A percentile compares a stretch with the other conserved stretches of the same genome.
phyloP scores from a whole-genome alignment of 2,797 vertebrate species.

The Tympanoctomys barrerae region DNA sequence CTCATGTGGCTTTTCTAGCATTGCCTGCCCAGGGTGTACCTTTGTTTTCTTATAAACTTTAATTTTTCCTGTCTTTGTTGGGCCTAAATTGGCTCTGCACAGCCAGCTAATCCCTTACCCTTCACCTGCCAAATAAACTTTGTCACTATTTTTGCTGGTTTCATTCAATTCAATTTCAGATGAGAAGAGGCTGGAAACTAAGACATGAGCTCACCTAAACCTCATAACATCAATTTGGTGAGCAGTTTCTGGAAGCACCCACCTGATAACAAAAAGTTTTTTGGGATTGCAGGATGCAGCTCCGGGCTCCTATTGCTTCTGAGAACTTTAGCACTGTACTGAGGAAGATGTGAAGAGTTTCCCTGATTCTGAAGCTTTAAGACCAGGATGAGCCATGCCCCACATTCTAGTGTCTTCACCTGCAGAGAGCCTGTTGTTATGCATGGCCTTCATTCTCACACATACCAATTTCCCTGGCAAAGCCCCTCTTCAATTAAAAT shows the following conservation, averaged over 20 bases:
- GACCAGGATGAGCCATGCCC: fast-evolving
- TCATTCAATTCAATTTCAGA: neutral
- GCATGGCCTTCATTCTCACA: neutral
- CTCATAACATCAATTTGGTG: neutral
- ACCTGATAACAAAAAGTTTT: neutral
- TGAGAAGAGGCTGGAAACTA: neutral
- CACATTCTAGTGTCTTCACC: neutral
- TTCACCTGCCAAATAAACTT: neutral
- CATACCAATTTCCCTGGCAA: neutral
- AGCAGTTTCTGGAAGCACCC: neutral
- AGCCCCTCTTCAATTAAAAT: neutral
- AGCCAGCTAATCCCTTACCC: neutral
- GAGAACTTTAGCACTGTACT: neutral
- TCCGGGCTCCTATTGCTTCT: neutral
- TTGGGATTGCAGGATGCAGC: neutral
- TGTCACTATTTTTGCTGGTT: neutral
- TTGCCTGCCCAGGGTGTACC: neutral
- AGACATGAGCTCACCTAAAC: neutral
- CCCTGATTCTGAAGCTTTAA: neutral
- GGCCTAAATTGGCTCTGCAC: neutral
- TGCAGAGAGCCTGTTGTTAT: neutral
- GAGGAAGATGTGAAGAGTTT: too few relatives aligned
- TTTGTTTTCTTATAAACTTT: neutral
- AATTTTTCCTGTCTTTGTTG: neutral
- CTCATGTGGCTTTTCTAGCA: neutral